A percentile compares a stretch with the other conserved stretches of the same genome.
These are phyloP conservation scores for Grammomys surdaster DNA, from an alignment of 2,113 vertebrate species.

Conservation along the genomic window DNA sequence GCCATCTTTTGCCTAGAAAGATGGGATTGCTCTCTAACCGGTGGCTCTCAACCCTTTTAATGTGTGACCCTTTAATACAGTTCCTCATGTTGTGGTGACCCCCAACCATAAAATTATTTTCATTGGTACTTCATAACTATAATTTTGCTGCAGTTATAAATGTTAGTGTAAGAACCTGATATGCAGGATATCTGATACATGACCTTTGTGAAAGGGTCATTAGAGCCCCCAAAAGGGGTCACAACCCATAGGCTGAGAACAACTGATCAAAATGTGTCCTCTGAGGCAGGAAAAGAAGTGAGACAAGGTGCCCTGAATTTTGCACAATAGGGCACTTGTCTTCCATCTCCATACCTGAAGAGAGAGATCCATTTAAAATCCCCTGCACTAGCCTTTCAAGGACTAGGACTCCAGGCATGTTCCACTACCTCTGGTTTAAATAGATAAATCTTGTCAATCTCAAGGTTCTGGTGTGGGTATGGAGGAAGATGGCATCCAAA, in stretches of 20 bases:
- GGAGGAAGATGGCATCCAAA: neutral
- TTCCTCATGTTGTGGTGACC: neutral
- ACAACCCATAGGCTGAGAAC: neutral
- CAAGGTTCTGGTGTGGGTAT: neutral
- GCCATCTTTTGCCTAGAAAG: neutral
- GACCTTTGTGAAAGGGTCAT: neutral
- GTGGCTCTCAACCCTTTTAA: neutral
- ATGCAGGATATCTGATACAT: neutral
- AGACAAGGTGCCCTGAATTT: too few relatives aligned
- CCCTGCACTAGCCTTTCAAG: neutral
- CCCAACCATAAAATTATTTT: neutral
- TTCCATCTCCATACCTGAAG: neutral
- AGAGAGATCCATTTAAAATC: too few relatives aligned
- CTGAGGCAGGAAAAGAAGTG: neutral
- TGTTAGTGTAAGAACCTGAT: neutral
- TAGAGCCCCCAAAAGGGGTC: neutral
- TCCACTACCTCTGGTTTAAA: neutral
- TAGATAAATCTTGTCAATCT: neutral
- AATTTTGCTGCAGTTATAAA: neutral
- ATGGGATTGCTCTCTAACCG: neutral
- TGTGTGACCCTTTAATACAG: neutral
- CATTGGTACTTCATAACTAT: neutral
- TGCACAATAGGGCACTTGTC: neutral
- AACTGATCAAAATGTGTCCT: neutral
- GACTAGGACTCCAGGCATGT: neutral